Conservation (phyloP, 1,140 invertebrate species). For the Zaprionus capensis region DNA sequence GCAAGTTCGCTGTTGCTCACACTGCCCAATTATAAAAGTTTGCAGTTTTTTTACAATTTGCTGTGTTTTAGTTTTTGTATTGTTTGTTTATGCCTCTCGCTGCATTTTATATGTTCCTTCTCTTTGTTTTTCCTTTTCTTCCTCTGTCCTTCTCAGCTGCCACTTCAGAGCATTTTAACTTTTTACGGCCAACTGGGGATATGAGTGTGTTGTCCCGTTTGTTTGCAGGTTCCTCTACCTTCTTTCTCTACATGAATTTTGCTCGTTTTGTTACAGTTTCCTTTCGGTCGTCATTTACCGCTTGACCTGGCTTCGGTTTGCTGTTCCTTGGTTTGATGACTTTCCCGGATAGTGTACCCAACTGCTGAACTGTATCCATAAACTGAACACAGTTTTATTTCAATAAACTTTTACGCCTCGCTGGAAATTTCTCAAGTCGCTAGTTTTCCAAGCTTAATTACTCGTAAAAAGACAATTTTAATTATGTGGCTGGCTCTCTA, state of each 20-base stretch:
- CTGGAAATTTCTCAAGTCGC: neutral
- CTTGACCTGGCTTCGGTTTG: slow-evolving; percentile 2
- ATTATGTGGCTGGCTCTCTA: neutral
- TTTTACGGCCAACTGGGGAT: slow-evolving; percentile 50
- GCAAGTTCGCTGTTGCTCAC: slow-evolving; percentile 4
- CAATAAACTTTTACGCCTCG: neutral
- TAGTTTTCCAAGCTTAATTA: neutral
- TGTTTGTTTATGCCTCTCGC: slow-evolving; percentile 50
- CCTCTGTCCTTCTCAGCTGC: slow-evolving; percentile 13
- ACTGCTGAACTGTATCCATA: neutral
- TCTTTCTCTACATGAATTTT: neutral
- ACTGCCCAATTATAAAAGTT: slow-evolving; percentile 64
- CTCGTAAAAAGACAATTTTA: neutral
- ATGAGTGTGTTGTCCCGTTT: slow-evolving; percentile 33
- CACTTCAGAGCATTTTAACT: slow-evolving; percentile 45
- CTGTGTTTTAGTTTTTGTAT: slow-evolving; percentile 48
- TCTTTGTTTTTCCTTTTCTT: slow-evolving; percentile 19
- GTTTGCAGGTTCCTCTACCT: neutral
- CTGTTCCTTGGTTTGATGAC: neutral
- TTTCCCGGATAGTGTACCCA: neutral
- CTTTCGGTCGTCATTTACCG: slow-evolving; percentile 15
- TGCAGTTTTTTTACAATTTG: slow-evolving; percentile 37
- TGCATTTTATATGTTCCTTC: slow-evolving; percentile 40
- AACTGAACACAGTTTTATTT: neutral
- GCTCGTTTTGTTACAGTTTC: slow-evolving; percentile 15